These are phyloP conservation scores for Selene dorsalis DNA, from an alignment of 2,797 vertebrate species.

Conservation along the genomic window DNA sequence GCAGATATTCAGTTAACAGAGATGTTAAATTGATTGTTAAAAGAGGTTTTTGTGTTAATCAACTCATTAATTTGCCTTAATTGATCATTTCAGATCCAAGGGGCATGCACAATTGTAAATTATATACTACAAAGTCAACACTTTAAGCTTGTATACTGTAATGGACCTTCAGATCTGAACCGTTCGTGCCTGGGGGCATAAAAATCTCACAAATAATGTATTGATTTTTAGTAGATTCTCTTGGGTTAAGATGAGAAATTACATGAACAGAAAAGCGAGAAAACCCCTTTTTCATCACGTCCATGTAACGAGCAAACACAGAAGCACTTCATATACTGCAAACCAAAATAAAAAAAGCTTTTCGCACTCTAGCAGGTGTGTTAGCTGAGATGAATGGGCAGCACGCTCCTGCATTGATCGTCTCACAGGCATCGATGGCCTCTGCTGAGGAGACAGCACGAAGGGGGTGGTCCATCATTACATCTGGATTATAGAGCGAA, in stretches of 20 bases:
- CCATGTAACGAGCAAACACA: constrained; percentile 38
- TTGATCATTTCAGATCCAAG: background rate
- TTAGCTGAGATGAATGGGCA: constrained; percentile 72
- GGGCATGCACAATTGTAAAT: constrained; percentile 13
- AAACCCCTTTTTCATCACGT: constrained; percentile 48
- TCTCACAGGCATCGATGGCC: constrained; percentile 62
- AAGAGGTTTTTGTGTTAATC: background rate
- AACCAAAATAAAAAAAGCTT: constrained; percentile 47
- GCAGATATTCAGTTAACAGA: background rate
- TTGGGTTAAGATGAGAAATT: constrained; percentile 21
- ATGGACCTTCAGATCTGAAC: background rate
- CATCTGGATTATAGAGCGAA: constrained; percentile 20
- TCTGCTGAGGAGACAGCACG: constrained; percentile 56
- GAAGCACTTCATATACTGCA: constrained; percentile 52
- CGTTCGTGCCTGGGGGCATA: constrained; percentile 8
- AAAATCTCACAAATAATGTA: constrained; percentile 40
- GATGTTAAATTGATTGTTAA: background rate
- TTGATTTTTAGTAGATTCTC: constrained; percentile 38
- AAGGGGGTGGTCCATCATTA: constrained; percentile 56
- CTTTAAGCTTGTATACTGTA: background rate
- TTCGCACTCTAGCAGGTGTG: constrained; percentile 62
- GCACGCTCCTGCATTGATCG: constrained; percentile 71
- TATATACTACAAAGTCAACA: background rate
- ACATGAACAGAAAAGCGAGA: constrained; percentile 32
- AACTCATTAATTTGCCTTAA: background rate